A percentile compares a stretch with the other conserved stretches of the same genome.
Conservation (phyloP, 2,888 invertebrate genomes). For the Congeria kusceri region DNA sequence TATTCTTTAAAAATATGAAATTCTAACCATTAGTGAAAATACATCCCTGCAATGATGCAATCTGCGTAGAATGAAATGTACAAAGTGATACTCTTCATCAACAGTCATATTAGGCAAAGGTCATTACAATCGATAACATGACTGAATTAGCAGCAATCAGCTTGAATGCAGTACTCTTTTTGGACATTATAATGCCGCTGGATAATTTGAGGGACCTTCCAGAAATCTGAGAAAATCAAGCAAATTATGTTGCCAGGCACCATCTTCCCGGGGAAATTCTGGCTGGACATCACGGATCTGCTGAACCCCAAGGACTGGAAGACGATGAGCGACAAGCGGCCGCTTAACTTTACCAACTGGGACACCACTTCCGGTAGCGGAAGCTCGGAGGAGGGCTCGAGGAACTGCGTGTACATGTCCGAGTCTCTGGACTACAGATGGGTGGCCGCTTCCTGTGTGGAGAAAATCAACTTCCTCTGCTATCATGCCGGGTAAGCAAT, state of each 20-base stretch:
- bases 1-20: no score
- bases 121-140: no score
- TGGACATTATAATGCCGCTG: no score
- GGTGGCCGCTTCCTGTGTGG: conserved; percentile 9
- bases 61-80: no score
- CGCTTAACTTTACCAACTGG: conserved; percentile 16
- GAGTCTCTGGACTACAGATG: conserved; percentile 2
- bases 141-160: no score
- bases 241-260: conserved; percentile 10
- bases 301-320: conserved; percentile 40
- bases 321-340: conserved; percentile 2
- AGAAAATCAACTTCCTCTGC: conserved; percentile 17
- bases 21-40: no score
- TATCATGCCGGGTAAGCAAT: not conserved
- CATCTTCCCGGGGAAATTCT: conserved; percentile 28
- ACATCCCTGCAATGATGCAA: no score
- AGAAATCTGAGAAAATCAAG: no score
- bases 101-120: no score
- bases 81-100: no score
- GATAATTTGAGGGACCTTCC: no score
- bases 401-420: conserved; percentile 18
- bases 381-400: not conserved
- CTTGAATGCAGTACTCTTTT: no score
- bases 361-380: not conserved
- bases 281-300: conserved; percentile 34